These are phyloP conservation scores for Pygathrix nemaeus DNA, from an alignment of 2,113 vertebrate species.

Conservation along the genomic window DNA sequence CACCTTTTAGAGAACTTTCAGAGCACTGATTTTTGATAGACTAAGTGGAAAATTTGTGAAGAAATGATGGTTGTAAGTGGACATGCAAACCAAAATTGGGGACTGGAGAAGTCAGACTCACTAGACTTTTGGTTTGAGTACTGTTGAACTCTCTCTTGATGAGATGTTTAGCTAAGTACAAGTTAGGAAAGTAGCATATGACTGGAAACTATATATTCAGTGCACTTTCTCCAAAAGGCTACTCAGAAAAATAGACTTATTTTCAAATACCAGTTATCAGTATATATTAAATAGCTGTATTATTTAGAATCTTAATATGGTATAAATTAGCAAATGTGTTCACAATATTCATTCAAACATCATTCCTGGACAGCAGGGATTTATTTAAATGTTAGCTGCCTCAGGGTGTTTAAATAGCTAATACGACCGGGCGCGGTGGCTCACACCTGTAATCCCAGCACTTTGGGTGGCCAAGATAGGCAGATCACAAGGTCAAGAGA, in stretches of 20 bases:
- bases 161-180: neutral
- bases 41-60: conserved; percentile 23
- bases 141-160: neutral
- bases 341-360: too few relatives aligned
- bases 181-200: neutral
- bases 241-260: neutral
- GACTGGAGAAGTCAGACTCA: neutral
- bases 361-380: too few relatives aligned
- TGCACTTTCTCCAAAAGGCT: conserved; percentile 34
- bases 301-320: too few relatives aligned
- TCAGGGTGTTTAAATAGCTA: too few relatives aligned
- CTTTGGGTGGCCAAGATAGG: too few relatives aligned
- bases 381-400: too few relatives aligned
- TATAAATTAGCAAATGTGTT: too few relatives aligned
- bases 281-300: too few relatives aligned
- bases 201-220: neutral
- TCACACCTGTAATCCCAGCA: too few relatives aligned
- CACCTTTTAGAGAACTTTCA: conserved; percentile 87
- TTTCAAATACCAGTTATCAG: conserved; percentile 36
- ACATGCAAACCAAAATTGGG: conserved; percentile 37
- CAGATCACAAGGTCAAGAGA: too few relatives aligned
- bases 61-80: conserved; percentile 61
- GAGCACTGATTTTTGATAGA: conserved; percentile 44
- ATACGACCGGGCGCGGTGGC: too few relatives aligned
- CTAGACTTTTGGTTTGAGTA: neutral